Base-by-base conservation (phyloP, 2,888 invertebrate genomes). In the Oligia latruncula region DNA sequence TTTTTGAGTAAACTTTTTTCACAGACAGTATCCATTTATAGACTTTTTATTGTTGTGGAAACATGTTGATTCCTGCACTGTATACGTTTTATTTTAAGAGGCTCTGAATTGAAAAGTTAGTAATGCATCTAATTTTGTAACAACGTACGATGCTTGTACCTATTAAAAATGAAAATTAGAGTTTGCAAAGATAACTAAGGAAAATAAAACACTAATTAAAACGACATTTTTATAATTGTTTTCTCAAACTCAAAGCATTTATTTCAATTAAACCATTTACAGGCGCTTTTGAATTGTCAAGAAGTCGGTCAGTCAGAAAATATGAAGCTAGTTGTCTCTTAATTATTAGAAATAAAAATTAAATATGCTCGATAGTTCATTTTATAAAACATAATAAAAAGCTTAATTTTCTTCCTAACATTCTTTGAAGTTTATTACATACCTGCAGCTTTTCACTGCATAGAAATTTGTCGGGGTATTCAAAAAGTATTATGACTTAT, bases 401-500 rank as follows among this genome's bases (percentile, higher is more conserved):
- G 58, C 23, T 23, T n/a, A 23, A 8, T 23, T 9, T 55, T 55
- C 55, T 55, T 55, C 23, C 23, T 23, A 58, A 8, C 58, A 55
- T 55, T 4, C 58, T 58, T 23, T 23, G 58, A 11, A 23, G 23
- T 58, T 58, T n/a, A n/a, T 58, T n/a, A 35, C 1, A 4, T 40
- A 3, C 23, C 1, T 35, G 49, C 1, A 29, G 13, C 4, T 15
- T 15, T 17, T 40, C 65, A 43, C 62, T 70, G 40, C 9, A 9
- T 9, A 9, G 20, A 64, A 62, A 29, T 62, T 29, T 62, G 40
- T 40, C 65, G 11, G 40, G 65, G 40, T 49, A 68, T 65, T 71
- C 84, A 84, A 49, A 49, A 49, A 49, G 74, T 62, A 55, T 75
- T 66, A 79, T 67, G 68, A 81, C 68, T 73, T 67, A 71, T 60